phyloP scores from a whole-genome alignment of 2,888 invertebrate species.

The Caenorhabditis imperialis region DNA sequence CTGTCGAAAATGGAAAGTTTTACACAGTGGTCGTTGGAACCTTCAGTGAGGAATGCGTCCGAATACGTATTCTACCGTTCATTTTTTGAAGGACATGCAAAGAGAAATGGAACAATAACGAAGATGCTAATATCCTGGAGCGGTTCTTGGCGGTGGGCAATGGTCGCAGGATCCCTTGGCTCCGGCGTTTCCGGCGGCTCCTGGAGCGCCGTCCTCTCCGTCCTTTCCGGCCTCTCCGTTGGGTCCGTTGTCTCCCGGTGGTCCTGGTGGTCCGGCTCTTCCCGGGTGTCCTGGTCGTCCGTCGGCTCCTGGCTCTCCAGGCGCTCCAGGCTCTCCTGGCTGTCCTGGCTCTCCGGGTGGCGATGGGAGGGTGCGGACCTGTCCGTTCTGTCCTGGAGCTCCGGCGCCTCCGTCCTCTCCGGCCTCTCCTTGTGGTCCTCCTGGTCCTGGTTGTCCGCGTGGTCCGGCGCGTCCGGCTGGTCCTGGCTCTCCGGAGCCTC shows the following conservation, averaged over 20 bases:
- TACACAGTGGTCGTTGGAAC: too few relatives aligned
- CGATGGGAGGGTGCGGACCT: constrained; percentile 47
- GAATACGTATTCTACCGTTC: constrained; percentile 1
- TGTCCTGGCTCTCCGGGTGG: constrained; percentile 66
- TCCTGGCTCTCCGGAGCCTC: constrained; percentile 65
- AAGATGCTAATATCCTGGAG: constrained; percentile 61
- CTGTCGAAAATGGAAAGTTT: too few relatives aligned
- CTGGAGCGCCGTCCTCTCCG: constrained; percentile 65
- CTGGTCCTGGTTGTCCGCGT: constrained; percentile 67
- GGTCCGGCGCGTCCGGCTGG: constrained; percentile 66
- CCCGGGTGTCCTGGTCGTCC: constrained; percentile 66
- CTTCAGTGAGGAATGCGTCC: too few relatives aligned
- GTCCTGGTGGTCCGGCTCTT: constrained; percentile 63
- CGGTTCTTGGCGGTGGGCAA: constrained; percentile 66
- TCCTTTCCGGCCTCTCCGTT: constrained; percentile 67
- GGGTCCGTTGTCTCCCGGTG: constrained; percentile 66
- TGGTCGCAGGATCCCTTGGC: constrained; percentile 68
- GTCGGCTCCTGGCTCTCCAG: constrained; percentile 60
- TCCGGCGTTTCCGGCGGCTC: constrained; percentile 64
- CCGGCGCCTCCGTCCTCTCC: constrained; percentile 69
- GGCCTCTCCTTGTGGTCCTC: constrained; percentile 65
- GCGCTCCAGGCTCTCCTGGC: constrained; percentile 62
- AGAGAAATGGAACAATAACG: not conserved
- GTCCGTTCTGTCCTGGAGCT: constrained; percentile 64
- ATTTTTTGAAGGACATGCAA: constrained; percentile 13